Conservation (phyloP, 2,888 invertebrate genomes). For the Carterocephalus palaemon region DNA sequence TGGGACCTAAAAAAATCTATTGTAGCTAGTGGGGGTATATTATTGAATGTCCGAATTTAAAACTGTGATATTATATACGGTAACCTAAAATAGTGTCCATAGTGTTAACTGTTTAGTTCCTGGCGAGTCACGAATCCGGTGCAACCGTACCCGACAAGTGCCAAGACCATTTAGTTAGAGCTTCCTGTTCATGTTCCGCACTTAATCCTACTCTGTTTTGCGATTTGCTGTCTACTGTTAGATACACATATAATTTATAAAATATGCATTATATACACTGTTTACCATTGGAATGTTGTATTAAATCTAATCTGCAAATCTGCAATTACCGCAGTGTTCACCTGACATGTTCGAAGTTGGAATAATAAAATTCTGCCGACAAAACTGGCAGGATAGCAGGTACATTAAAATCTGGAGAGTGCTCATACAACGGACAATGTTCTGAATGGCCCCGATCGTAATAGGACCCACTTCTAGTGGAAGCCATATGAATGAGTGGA, state of each 20-base stretch:
- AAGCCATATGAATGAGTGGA: slow-evolving; percentile 59
- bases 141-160: slow-evolving; percentile 47
- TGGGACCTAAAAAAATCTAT: no score
- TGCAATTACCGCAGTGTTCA: no score
- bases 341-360: no score
- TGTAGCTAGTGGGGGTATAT: no score
- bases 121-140: slow-evolving; percentile 65
- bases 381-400: slow-evolving; percentile 19
- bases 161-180: slow-evolving; percentile 58
- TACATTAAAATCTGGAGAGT: slow-evolving; percentile 11
- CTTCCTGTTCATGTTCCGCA: slow-evolving; percentile 62
- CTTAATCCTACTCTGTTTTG: slow-evolving; percentile 53
- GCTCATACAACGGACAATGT: slow-evolving; percentile 12
- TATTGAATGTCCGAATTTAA: no score
- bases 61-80: no score
- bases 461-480: slow-evolving; percentile 42
- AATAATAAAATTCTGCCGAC: no score
- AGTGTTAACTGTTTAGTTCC: slow-evolving; percentile 64
- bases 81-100: slow-evolving; percentile 32
- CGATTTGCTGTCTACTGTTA: slow-evolving; percentile 45
- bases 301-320: no score
- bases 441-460: slow-evolving; percentile 17
- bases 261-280: no score
- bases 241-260: no score
- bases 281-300: no score